Evolutionary conservation across 2,888 invertebrate genomes (phyloP).

Genomic region (Ophion costatus): DNA sequence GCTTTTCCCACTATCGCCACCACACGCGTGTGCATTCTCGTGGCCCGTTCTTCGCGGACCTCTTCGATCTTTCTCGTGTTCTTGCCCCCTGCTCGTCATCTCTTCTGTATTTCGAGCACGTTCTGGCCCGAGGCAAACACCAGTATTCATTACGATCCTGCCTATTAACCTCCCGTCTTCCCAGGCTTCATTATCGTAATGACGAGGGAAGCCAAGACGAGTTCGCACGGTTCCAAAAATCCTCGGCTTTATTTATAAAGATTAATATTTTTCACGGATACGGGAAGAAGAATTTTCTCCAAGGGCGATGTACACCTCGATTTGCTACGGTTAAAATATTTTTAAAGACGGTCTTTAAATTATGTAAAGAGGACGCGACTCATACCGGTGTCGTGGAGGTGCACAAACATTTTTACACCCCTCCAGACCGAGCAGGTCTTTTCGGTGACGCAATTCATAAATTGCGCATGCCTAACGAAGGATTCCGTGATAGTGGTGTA

Average conservation of each 20-base stretch:
- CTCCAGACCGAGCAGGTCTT: background rate
- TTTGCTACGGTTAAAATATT: background rate
- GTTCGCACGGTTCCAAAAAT: background rate
- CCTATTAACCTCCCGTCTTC: background rate
- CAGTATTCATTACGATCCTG: slow-evolving; percentile 1
- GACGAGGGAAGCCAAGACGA: background rate
- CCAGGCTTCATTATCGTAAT: background rate
- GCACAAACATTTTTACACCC: background rate
- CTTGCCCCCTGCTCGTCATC: background rate
- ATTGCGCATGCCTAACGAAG: slow-evolving; percentile 26
- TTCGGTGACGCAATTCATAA: slow-evolving; percentile 4
- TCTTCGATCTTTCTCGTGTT: slow-evolving; percentile 30
- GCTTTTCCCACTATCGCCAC: background rate
- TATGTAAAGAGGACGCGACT: background rate
- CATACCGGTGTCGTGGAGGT: no score
- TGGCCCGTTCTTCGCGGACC: background rate
- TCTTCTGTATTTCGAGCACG: slow-evolving; percentile 10
- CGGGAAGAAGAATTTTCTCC: no score
- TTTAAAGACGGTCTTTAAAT: background rate
- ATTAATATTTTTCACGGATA: background rate
- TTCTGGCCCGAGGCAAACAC: background rate
- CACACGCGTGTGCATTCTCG: background rate
- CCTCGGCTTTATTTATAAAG: background rate
- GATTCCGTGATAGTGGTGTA: slow-evolving; percentile 12
- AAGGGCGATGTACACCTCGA: background rate